phyloP scores from a whole-genome alignment of 2,797 vertebrate genomes.

The Poeciliopsis paucimaculata region DNA sequence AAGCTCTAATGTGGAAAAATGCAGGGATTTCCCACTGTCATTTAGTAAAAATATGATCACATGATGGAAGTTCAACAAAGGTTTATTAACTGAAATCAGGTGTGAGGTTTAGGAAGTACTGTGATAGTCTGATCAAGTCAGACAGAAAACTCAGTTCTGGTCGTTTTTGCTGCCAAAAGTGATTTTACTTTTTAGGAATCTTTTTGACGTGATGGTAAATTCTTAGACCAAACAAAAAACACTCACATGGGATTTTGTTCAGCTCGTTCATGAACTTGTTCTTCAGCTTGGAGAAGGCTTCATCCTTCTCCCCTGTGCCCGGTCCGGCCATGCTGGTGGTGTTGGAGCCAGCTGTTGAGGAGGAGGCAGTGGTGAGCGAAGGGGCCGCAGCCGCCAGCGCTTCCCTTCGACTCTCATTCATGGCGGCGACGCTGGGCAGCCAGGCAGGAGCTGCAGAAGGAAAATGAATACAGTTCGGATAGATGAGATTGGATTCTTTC shows the following conservation, averaged over 20 bases:
- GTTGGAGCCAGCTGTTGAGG: conserved; percentile 82
- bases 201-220: not conserved
- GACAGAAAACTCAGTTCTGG: not conserved
- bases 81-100: not conserved
- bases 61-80: not conserved
- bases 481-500: conserved; percentile 32
- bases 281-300: conserved; percentile 95
- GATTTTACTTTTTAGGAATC: not conserved
- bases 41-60: too few species aligned
- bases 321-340: conserved; percentile 86
- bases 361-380: conserved; percentile 78
- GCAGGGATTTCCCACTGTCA: too few species aligned
- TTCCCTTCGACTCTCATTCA: conserved; percentile 92
- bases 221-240: not conserved
- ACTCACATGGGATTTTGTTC: conserved; percentile 95
- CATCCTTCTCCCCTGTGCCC: conserved; percentile 86
- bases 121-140: not conserved
- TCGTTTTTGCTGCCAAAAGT: not conserved
- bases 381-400: conserved; percentile 90
- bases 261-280: conserved; percentile 99
- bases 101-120: not conserved
- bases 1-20: too few species aligned
- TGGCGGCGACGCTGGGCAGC: conserved; percentile 76
- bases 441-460: conserved; percentile 67
- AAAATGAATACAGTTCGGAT: conserved; percentile 27